These are phyloP conservation scores for Drosophila arawakana DNA, from an alignment of 1,140 invertebrate species.

Conservation along the genomic window DNA sequence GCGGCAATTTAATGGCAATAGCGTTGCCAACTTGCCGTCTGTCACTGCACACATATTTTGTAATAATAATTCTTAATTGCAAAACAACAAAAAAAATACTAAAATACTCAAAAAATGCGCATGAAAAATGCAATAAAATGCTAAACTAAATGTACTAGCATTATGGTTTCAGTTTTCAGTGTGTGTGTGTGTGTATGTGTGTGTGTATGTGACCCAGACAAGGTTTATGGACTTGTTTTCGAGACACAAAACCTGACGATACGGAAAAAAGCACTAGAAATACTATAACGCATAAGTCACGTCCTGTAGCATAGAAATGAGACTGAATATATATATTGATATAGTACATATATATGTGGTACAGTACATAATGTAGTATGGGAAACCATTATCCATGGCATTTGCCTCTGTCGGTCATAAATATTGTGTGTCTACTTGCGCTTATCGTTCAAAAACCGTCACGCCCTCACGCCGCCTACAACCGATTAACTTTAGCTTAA, in stretches of 20 bases:
- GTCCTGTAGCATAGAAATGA: slow-evolving; percentile 63
- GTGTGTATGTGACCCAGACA: slow-evolving; percentile 60
- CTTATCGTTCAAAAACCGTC: slow-evolving; percentile 23
- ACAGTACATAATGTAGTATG: too few species aligned
- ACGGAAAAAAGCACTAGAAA: slow-evolving; percentile 7
- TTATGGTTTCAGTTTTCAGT: slow-evolving; percentile 47
- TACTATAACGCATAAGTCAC: slow-evolving; percentile 66
- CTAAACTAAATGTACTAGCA: slow-evolving; percentile 50
- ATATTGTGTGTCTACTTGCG: slow-evolving; percentile 22
- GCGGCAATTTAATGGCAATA: slow-evolving; percentile 30
- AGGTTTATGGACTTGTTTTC: slow-evolving; percentile 79
- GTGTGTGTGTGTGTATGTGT: neutral
- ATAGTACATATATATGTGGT: slow-evolving; percentile 13
- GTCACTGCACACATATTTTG: slow-evolving; percentile 16
- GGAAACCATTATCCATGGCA: slow-evolving; percentile 25
- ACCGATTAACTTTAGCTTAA: slow-evolving; percentile 16
- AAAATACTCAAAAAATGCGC: slow-evolving; percentile 15
- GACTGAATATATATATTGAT: neutral
- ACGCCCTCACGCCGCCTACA: neutral
- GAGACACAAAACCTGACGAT: slow-evolving; percentile 18
- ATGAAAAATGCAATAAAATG: slow-evolving; percentile 64
- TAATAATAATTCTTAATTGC: slow-evolving; percentile 23
- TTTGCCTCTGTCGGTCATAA: slow-evolving; percentile 26
- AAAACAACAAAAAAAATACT: neutral
- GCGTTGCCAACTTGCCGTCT: neutral